Base-by-base conservation (phyloP, 2,113 vertebrate genomes). In the Apodemus sylvaticus region DNA sequence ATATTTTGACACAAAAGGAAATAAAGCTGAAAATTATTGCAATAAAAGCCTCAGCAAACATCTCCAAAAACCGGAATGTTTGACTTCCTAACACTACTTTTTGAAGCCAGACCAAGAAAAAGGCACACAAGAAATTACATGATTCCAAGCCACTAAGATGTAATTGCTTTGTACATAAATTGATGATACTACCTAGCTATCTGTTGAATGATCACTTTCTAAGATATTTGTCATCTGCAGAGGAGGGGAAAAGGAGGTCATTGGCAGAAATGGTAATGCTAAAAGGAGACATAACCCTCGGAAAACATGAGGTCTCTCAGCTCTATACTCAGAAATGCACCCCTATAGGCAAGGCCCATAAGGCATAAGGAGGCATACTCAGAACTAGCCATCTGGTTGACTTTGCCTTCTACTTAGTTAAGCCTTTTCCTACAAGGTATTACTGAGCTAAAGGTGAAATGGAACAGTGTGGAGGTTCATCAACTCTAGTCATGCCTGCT, bases 231-330 rank as follows among this genome's bases (percentile, higher is more conserved):
- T 92, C 76, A 79, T 3, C 19, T 34, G 17, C 1, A 58, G 20
- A 20, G 10, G 73, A 31, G 17, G 7, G 51, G 17, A 12, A 39
- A n/a, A 55, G 6, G 20, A 20, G 19, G 34, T 26, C 13, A 62
- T 31, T 2, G 86, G 39, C 22, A 92, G 62, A 60, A 86, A 87
- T 88, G 34, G 51, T 19, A 26, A 42, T 64, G 19, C 45, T 5
- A 1, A 66, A 26, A 68, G 26, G 6, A 51, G 14, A 29, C 5
- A 1, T 22, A 58, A 53, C 13, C 7, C 5, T 62, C 53, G 3
- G 0, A n/a, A 19, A 29, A 64, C 11, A 22, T 1, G 2, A 31
- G 20, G n/a, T 5, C 19, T 4, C 6, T 0, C 7, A 42, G 24
- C 26, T 81, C 10, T 5, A 45, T 45, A 77, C 48, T 31, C 2